Evolutionary conservation across 2,888 invertebrate genomes (phyloP).

Genomic region (Dynastes tityus): DNA sequence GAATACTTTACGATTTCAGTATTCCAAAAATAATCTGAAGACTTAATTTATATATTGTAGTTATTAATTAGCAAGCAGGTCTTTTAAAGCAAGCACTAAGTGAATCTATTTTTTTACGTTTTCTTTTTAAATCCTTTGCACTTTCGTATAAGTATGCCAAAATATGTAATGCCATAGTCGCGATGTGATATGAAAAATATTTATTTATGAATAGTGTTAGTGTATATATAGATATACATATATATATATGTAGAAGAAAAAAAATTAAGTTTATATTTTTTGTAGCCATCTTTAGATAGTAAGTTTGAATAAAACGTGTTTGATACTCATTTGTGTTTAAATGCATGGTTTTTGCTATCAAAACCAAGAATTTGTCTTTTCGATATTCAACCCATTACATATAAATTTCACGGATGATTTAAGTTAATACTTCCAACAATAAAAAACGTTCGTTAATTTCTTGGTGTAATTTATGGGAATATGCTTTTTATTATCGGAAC

Average conservation of each 20-base stretch:
- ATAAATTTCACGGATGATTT: too few species aligned
- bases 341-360: too few species aligned
- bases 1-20: not conserved
- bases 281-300: not conserved
- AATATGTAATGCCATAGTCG: constrained; percentile 9
- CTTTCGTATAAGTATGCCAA: constrained; percentile 19
- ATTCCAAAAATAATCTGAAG: not conserved
- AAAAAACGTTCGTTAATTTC: too few species aligned
- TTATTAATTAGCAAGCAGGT: not conserved
- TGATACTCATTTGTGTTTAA: too few species aligned
- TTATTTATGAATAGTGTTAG: constrained; percentile 18
- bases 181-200: constrained; percentile 25
- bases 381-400: too few species aligned
- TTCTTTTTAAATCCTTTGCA: not conserved
- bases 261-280: constrained; percentile 3
- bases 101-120: not conserved
- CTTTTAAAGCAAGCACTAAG: too few species aligned
- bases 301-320: too few species aligned
- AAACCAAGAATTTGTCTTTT: too few species aligned
- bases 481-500: too few species aligned
- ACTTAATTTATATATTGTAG: not conserved
- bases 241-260: not conserved
- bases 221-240: too few species aligned
- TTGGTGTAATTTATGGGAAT: too few species aligned
- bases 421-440: too few species aligned